phyloP scores from a whole-genome alignment of 2,113 vertebrate species.

The Lepus americanus region DNA sequence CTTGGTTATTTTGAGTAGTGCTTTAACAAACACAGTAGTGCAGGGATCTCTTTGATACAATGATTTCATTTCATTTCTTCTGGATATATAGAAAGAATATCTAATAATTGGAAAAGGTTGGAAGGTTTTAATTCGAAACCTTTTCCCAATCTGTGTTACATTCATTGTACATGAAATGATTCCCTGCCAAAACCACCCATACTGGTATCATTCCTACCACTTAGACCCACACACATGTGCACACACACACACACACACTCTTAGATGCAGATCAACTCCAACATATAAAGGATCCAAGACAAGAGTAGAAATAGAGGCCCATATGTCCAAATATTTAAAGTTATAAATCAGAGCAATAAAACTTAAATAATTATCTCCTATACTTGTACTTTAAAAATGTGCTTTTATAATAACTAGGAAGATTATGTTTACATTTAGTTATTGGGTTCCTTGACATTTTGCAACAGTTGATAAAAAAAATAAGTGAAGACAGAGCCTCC shows the following conservation, averaged over 20 bases:
- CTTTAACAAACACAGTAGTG: too few relatives aligned
- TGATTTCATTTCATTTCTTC: too few relatives aligned
- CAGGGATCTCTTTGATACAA: too few relatives aligned
- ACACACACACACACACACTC: neutral
- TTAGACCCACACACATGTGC: neutral
- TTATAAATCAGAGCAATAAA: conserved; percentile 29
- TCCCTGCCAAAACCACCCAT: neutral
- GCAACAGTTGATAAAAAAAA: neutral
- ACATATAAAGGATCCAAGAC: neutral
- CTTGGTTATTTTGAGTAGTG: too few relatives aligned
- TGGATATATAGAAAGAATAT: neutral
- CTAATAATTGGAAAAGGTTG: neutral
- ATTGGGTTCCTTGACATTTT: neutral
- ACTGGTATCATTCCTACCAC: neutral
- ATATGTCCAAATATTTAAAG: neutral
- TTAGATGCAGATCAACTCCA: neutral
- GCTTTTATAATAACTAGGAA: neutral
- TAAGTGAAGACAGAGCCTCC: neutral
- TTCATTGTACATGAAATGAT: neutral
- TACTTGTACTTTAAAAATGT: neutral
- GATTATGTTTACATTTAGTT: neutral
- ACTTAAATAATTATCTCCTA: neutral
- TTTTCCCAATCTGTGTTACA: neutral
- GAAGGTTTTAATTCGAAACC: neutral
- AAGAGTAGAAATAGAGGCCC: neutral